Base-by-base conservation (phyloP, 2,888 invertebrate genomes). In the Petrolisthes cinctipes region DNA sequence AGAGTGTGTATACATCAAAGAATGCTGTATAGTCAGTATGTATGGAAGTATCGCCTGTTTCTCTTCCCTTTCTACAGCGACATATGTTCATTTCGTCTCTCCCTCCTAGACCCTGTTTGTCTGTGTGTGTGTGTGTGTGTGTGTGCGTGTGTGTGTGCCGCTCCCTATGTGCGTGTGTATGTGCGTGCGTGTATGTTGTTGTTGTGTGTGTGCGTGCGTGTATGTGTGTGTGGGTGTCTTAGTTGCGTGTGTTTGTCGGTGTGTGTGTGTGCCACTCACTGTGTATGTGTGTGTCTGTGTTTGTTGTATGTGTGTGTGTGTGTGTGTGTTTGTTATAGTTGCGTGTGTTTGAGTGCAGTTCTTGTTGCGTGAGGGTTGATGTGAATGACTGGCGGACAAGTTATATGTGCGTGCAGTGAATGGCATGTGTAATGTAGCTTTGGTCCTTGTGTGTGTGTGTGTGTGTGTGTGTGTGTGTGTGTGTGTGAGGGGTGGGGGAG, bases 391-490 rank as follows among this genome's bases (percentile, higher is more conserved):
- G 37, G 37, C 37, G 37, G 37, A 37, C 37, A 37, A 37, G 37
- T 37, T 37, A 37, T 37, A 37, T 37, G 66, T 76, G 61, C 78
- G 76, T 84, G 37, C 37, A 37, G n/a, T 83, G 56, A 66, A 53
- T 71, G 71, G 11, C 17, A n/a, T 11, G 51, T 53, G 54, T 53
- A 75, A 56, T 76, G 57, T 76, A 37, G 37, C 37, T 37, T 37
- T 37, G 37, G 37, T 37, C 53, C 61, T 51, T 78, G 68, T 76
- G 82, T 86, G 76, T 82, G 86, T 82, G 56, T 66, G 82, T 78
- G 82, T 82, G 78, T 68, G 82, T 86, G 82, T 82, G 78, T 82
- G 86, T 86, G 82, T 82, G 78, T 82, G 86, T 86, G 81, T 86
- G 82, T 86, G 61, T 75, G 82, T 86, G 86, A 76, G 86, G 75